Conservation (phyloP, 2,797 vertebrate species). For the Acropternis orthonyx region DNA sequence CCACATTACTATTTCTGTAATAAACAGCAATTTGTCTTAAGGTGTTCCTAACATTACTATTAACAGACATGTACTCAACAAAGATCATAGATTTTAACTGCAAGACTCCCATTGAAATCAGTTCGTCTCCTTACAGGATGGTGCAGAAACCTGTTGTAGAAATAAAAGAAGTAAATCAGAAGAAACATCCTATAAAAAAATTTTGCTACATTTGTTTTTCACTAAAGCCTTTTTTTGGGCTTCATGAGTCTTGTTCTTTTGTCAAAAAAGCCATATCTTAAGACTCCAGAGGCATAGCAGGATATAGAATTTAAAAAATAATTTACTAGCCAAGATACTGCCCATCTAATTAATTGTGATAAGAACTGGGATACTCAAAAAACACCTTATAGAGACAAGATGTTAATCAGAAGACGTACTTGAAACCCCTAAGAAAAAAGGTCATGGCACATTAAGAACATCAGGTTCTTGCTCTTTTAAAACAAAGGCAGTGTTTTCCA, state of each 20-base stretch:
- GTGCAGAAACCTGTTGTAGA: not conserved
- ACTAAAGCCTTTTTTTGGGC: not conserved
- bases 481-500: not conserved
- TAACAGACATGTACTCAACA: not conserved
- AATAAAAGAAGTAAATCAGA: not conserved
- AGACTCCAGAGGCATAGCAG: not conserved
- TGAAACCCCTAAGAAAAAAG: not conserved
- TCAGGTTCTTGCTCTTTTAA: not conserved
- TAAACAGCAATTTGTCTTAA: not conserved
- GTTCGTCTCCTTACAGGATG: not conserved
- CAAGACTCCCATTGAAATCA: not conserved
- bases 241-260: not conserved
- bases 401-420: not conserved
- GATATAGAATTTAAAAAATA: not conserved
- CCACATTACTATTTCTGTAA: not conserved
- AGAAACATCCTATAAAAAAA: not conserved
- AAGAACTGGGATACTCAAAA: not conserved
- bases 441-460: not conserved
- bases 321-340: not conserved
- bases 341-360: not conserved
- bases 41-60: not conserved
- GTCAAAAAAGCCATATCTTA: not conserved
- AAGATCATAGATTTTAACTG: not conserved
- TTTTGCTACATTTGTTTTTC: not conserved
- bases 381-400: not conserved